Percentiles rank a stretch among this genome's conserved stretches.
These are phyloP conservation scores for Tokudaia muenninki DNA, from an alignment of 2,797 vertebrate species.

Conservation along the genomic window DNA sequence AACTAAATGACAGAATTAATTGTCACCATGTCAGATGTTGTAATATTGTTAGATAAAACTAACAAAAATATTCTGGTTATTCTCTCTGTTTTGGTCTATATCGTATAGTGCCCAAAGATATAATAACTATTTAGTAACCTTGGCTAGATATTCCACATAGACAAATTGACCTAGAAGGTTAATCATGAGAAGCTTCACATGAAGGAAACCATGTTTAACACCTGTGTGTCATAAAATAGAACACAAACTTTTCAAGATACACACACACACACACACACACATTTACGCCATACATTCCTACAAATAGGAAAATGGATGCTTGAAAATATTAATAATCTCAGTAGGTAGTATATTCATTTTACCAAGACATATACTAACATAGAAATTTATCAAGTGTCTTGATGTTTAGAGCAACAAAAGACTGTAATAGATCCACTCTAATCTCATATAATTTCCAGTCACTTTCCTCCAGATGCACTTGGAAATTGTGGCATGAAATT, in stretches of 20 bases:
- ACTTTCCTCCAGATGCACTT: neutral
- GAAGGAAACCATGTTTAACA: neutral
- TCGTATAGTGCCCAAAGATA: neutral
- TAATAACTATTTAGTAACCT: neutral
- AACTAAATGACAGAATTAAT: neutral
- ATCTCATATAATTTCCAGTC: neutral
- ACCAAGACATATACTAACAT: neutral
- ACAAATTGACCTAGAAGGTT: neutral
- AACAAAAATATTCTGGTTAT: neutral
- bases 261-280: no score
- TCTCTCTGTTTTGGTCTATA: neutral
- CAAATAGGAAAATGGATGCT: neutral
- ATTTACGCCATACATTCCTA: neutral
- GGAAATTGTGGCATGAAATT: neutral
- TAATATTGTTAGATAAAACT: neutral
- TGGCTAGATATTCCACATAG: no score
- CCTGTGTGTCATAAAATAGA: no score
- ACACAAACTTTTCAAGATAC: neutral
- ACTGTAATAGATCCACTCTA: neutral
- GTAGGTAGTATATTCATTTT: neutral
- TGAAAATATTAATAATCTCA: neutral
- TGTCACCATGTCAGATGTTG: neutral
- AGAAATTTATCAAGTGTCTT: neutral
- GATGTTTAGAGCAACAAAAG: neutral
- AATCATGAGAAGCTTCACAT: neutral